Conservation (phyloP, 2,797 vertebrate species). For the Thamnophis elegans region DNA sequence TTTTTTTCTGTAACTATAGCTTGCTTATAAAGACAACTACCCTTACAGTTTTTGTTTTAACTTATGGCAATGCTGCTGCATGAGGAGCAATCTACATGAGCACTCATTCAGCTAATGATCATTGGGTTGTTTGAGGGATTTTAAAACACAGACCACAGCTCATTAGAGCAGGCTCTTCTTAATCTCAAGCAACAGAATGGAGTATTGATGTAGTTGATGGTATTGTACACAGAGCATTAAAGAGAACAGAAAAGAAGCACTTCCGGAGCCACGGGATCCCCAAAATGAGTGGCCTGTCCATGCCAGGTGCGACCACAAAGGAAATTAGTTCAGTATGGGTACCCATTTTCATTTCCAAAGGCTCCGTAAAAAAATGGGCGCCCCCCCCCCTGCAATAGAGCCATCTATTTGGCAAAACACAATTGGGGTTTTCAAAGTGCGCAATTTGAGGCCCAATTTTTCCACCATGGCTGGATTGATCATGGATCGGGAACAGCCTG, state of each 20-base stretch:
- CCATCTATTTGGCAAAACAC: too few relatives aligned
- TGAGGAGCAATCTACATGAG: not conserved
- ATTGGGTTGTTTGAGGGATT: constrained; percentile 34
- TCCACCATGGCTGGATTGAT: too few relatives aligned
- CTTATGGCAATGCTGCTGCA: constrained; percentile 9
- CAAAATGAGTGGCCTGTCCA: too few relatives aligned
- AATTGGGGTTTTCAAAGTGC: too few relatives aligned
- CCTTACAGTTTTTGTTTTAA: constrained; percentile 4
- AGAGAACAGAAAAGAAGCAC: not conserved
- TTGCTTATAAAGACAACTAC: constrained; percentile 33
- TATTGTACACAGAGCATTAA: not conserved
- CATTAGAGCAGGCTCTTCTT: constrained; percentile 48
- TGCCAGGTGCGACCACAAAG: too few relatives aligned
- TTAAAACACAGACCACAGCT: constrained; percentile 41
- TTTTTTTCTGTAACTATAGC: not conserved
- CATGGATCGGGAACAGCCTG: too few relatives aligned
- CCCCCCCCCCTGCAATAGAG: too few relatives aligned
- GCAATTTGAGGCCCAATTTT: too few relatives aligned
- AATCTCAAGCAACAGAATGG: constrained; percentile 33
- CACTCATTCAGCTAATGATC: constrained; percentile 42
- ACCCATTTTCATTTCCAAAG: too few relatives aligned
- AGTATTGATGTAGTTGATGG: constrained; percentile 23
- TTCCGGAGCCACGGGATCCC: too few relatives aligned
- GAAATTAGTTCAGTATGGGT: too few relatives aligned
- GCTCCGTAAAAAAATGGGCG: too few relatives aligned